Conservation (phyloP, 2,888 invertebrate genomes). For the Seira ritae region DNA sequence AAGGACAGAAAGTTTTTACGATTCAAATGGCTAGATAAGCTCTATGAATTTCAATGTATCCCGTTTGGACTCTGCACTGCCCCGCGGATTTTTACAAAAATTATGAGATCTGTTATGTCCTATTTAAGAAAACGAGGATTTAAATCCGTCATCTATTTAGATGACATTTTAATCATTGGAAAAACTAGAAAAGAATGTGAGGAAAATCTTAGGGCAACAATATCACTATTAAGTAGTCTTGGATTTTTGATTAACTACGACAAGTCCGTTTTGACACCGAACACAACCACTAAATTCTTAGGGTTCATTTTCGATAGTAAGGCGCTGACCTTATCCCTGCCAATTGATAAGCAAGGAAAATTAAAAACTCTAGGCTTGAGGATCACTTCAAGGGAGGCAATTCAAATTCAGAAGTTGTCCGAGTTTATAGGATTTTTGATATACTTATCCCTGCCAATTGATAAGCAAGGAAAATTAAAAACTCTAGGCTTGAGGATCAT, state of each 20-base stretch:
- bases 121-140: neutral
- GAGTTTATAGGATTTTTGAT: neutral
- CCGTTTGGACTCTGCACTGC: neutral
- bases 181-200: neutral
- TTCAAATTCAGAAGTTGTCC: neutral
- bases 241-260: conserved; percentile 3
- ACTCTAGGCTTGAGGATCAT: neutral
- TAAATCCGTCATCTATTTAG: neutral
- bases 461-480: neutral
- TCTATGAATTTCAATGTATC: neutral
- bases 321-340: no score
- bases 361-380: neutral
- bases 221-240: neutral
- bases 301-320: neutral
- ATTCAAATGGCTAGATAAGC: neutral
- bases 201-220: neutral
- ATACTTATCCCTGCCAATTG: neutral
- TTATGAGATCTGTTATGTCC: neutral
- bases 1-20: neutral
- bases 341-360: neutral
- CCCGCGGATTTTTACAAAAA: conserved; percentile 11
- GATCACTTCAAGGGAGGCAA: neutral
- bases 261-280: neutral
- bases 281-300: neutral
- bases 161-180: neutral